Evolutionary conservation across 2,888 invertebrate species (phyloP), one percentile per base, ranked within the genome.

Genomic region (Phaonia tiefii): DNA sequence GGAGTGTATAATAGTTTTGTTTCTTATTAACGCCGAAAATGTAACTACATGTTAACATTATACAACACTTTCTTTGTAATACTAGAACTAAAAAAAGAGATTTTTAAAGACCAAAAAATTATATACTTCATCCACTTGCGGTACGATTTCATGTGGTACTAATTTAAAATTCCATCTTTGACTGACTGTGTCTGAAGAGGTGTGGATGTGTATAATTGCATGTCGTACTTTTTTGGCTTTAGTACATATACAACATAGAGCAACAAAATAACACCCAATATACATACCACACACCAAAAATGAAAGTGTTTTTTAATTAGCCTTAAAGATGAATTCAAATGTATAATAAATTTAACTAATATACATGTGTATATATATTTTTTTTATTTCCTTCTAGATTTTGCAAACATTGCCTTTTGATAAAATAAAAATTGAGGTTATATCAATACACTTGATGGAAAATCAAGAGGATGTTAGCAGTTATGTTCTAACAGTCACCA

Each of bases 321-420:
- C 37, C 46, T 46, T 25, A 31, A 66, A 26, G n/a, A 56, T 26
- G 13, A 42, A 26, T 15, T 42, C 69, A 31, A 31, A 25, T 63
- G 37, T 56, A 26, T 54, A 20, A 46, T 58, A 39, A 56, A 13
- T n/a, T 20, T 44, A n/a, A 51, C 31, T 72, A 37, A 31, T 49
- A 31, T n/a, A 31, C 31, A 8, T 31, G 3, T 51, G 8, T 31
- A 5, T 31, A 31, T 31, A 31, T 31, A 37, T 69, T 60, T 58
- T 44, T 15, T 25, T 74, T 60, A 49, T 42, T 49, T 26, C 11
- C 67, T 80, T 84, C 39, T 72, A 91, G 91, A 89, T 91, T 75
- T 86, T 91, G 83, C 89, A 91, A 87, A 91, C 91, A 83, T 85
- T 91, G 85, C 91, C 91, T 79, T 91, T 91, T 82, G 87, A 90